phyloP scores from a whole-genome alignment of 2,113 vertebrate species.

The Microtus pennsylvanicus region DNA sequence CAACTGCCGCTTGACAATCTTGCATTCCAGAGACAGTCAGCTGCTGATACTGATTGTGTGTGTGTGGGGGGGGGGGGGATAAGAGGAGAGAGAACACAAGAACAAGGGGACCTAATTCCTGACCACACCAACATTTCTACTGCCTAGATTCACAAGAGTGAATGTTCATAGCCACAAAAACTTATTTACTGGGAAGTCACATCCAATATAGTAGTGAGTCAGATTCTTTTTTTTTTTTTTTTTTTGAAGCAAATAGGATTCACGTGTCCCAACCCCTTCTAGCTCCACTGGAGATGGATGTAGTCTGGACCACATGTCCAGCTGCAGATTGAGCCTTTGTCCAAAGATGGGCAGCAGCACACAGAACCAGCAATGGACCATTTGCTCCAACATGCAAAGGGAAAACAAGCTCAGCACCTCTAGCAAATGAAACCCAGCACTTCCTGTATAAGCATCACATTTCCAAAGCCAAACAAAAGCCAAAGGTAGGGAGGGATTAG shows the following conservation, averaged over 20 bases:
- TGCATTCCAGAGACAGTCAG: conserved; percentile 59
- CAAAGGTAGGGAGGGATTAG: conserved; percentile 70
- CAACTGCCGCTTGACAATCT: conserved; percentile 36
- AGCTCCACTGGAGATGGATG: conserved; percentile 72
- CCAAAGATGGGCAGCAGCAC: conserved; percentile 88
- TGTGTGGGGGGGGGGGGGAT: too few relatives aligned
- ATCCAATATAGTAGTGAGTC: conserved; percentile 49
- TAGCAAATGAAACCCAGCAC: conserved; percentile 88
- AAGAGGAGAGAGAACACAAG: neutral
- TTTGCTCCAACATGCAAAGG: conserved; percentile 86
- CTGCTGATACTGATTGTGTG: neutral
- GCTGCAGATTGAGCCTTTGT: conserved; percentile 85
- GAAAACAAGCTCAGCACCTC: conserved; percentile 88
- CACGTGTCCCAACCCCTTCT: conserved; percentile 63
- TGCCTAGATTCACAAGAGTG: neutral
- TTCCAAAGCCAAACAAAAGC: conserved; percentile 88
- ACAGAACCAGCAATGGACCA: conserved; percentile 84
- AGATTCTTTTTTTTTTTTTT: conserved; percentile 12
- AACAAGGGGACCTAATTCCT: conserved; percentile 35
- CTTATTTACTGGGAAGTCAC: conserved; percentile 28
- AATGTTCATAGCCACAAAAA: conserved; percentile 6
- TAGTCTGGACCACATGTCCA: conserved; percentile 68
- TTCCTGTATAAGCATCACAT: conserved; percentile 90
- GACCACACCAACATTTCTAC: conserved; percentile 34
- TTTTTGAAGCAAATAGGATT: conserved; percentile 73